Conservation (phyloP, 1,140 invertebrate genomes). For the Diorhabda sublineata region DNA sequence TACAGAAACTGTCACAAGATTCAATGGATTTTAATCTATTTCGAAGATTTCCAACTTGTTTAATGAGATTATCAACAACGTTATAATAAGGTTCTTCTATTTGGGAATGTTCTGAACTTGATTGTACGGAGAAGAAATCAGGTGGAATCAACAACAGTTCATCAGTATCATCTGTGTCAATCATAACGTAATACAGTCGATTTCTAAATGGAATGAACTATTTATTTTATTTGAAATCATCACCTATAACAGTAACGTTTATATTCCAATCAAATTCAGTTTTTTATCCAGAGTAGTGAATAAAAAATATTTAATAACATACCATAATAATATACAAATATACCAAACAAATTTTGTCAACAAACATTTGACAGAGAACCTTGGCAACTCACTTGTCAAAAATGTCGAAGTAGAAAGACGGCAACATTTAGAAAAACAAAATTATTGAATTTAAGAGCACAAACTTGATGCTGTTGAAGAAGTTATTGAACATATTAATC, state of each 20-base stretch:
- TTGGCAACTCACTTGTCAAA: not conserved
- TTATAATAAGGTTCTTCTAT: slow-evolving; percentile 37
- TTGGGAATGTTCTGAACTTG: slow-evolving; percentile 41
- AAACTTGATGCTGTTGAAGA: too few relatives aligned
- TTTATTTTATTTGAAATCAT: not conserved
- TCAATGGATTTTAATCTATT: slow-evolving; percentile 54
- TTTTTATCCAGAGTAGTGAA: not conserved
- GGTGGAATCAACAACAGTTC: slow-evolving; percentile 71
- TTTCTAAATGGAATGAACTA: not conserved
- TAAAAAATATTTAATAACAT: not conserved
- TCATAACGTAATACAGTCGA: slow-evolving; percentile 53
- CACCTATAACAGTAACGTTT: not conserved
- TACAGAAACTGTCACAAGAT: slow-evolving; percentile 29
- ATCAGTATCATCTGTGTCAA: slow-evolving; percentile 79
- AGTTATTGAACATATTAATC: too few relatives aligned
- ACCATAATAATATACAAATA: not conserved
- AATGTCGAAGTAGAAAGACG: too few relatives aligned
- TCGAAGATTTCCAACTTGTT: slow-evolving; percentile 58
- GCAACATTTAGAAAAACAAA: too few relatives aligned
- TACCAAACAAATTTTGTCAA: slow-evolving; percentile 7
- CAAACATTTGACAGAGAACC: slow-evolving; percentile 5
- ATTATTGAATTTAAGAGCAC: too few relatives aligned
- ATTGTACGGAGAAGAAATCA: slow-evolving; percentile 61
- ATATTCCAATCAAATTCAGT: not conserved
- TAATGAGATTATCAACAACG: slow-evolving; percentile 60